Evolutionary conservation across 2,113 vertebrate species (phyloP).

Genomic region (Dasyprocta punctata): DNA sequence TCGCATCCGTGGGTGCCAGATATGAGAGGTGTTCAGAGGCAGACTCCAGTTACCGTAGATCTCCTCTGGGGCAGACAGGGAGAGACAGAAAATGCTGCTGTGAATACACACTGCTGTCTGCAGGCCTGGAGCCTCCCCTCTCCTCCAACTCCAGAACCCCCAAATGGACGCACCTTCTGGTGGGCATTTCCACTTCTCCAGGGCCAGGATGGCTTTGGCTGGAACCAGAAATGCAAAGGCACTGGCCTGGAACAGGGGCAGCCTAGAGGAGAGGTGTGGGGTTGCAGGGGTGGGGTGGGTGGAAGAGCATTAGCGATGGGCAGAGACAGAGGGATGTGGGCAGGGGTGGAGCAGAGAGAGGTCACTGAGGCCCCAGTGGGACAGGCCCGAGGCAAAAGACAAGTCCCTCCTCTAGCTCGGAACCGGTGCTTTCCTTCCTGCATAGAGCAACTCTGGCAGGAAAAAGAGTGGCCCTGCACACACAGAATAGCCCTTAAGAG

Average conservation of each 20-base stretch:
- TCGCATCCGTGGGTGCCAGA: slow-evolving; percentile 96
- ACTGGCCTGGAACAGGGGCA: slow-evolving; percentile 94
- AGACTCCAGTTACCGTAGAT: slow-evolving; percentile 96
- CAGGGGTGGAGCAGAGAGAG: not conserved
- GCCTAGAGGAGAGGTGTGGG: slow-evolving; percentile 80
- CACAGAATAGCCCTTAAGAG: no score
- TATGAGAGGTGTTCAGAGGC: slow-evolving; percentile 93
- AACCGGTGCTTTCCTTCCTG: not conserved
- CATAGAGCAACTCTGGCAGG: not conserved
- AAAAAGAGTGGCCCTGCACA: not conserved
- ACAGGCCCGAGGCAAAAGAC: not conserved
- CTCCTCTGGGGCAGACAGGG: slow-evolving; percentile 87
- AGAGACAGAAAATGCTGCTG: not conserved
- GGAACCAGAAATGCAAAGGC: slow-evolving; percentile 93
- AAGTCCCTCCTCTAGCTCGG: not conserved
- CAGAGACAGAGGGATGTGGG: not conserved
- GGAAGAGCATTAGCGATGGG: not conserved
- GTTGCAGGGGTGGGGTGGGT: not conserved
- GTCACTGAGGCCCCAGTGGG: not conserved
- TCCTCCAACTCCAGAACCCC: not conserved
- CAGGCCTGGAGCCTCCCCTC: not conserved
- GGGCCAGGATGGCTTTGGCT: slow-evolving; percentile 90
- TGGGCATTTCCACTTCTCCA: slow-evolving; percentile 93
- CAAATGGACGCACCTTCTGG: slow-evolving; percentile 86
- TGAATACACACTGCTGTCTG: not conserved